Percentiles rank a stretch among this genome's conserved stretches.
phyloP scores from a whole-genome alignment of 1,140 invertebrate species.

The Drosophila tropicalis region DNA sequence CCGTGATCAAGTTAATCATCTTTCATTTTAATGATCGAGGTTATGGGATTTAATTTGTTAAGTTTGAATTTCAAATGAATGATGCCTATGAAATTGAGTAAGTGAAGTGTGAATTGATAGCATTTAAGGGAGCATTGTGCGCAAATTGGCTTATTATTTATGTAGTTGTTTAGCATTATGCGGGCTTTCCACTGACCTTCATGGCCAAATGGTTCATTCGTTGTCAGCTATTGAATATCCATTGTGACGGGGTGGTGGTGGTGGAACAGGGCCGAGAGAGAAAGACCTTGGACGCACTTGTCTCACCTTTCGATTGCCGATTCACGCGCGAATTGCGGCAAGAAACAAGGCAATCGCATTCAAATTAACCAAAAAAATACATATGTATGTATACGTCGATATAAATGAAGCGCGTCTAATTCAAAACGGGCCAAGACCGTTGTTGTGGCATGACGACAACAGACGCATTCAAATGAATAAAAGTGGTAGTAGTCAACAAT shows the following conservation, averaged over 20 bases:
- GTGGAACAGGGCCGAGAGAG: slow-evolving; percentile 3
- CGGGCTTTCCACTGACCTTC: slow-evolving; percentile 26
- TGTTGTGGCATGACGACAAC: slow-evolving; percentile 13
- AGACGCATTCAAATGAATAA: slow-evolving; percentile 61
- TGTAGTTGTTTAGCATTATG: not conserved
- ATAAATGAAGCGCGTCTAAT: slow-evolving; percentile 65
- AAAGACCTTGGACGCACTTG: slow-evolving; percentile 30
- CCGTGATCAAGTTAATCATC: not conserved
- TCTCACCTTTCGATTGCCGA: slow-evolving; percentile 58
- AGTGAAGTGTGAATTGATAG: slow-evolving; percentile 8
- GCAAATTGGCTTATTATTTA: slow-evolving; percentile 6
- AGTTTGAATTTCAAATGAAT: not conserved
- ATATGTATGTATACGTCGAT: slow-evolving; percentile 36
- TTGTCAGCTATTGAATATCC: slow-evolving; percentile 26
- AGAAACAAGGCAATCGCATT: slow-evolving; percentile 42
- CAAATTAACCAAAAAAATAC: slow-evolving; percentile 39
- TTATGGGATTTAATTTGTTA: not conserved
- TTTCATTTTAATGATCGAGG: not conserved
- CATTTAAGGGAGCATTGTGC: slow-evolving; percentile 20
- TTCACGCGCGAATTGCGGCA: slow-evolving; percentile 44
- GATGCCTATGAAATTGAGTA: slow-evolving; percentile 1
- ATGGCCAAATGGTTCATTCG: slow-evolving; percentile 10
- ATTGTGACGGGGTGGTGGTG: slow-evolving; percentile 12
- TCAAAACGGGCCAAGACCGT: slow-evolving; percentile 65
- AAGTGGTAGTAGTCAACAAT: too few species aligned